Evolutionary conservation across 2,113 vertebrate species (phyloP), one percentile per base, ranked within the genome.

Genomic region (Columba livia): DNA sequence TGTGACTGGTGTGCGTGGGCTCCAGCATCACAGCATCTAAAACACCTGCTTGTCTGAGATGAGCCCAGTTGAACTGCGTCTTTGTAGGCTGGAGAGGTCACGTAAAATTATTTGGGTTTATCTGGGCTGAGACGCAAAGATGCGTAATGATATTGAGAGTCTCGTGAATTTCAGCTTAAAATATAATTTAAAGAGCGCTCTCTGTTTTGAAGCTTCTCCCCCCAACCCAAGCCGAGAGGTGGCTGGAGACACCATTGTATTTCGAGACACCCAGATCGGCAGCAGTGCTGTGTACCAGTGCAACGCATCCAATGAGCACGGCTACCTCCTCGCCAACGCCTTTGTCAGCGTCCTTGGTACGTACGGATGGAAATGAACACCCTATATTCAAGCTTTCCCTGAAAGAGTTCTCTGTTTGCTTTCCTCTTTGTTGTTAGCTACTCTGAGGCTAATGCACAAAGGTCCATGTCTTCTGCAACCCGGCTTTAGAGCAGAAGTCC

Each of bases 281-380:
- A 98, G 98, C 97, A 99, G 99, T 1, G 99, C 98, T 0, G 99
- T 99, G 38, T 99, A 99, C 95, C 99, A 99, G 73, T 99, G 99
- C 97, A 99, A 99, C 18, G 99, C 99, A 2, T 99, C 99, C 91
- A 99, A 99, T 5, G 98, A 99, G 89, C 99, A 99, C 0, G 99
- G 99, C 58, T 99, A 99, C 93, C 98, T 99, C 85, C 97, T 99
- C 65, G 98, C 99, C 97, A 99, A 99, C 0, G 99, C 99, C 88
- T 99, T 99, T 2, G 98, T 99, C 98, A 99, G 97, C 3, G 98
- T 99, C 44, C 98, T 99, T 15, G 99, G 99, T 99, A 98, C 98
- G 98, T 60, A 53, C 10, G 0, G 31, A 2, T 0, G 57, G 42
- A 11, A 8, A 9, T 0, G 6, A n/a, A 23, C 26, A 1, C 2